A percentile compares a stretch with the other conserved stretches of the same genome.
Evolutionary conservation across 2,797 vertebrate genomes (phyloP).

Genomic region (Crenuchus spilurus): DNA sequence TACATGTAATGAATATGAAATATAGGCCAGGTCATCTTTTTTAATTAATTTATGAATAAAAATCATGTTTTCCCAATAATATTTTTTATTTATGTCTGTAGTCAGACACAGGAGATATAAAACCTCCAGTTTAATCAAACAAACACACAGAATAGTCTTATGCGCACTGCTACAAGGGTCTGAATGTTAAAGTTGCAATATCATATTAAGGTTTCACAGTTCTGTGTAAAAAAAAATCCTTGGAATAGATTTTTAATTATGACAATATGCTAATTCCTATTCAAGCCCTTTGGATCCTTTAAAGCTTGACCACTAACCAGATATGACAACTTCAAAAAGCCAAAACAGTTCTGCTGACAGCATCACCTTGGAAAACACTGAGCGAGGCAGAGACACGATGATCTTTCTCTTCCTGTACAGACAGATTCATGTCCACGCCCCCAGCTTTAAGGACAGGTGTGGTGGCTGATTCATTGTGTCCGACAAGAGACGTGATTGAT

Average conservation of each 20-base stretch:
- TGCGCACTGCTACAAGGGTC: no score
- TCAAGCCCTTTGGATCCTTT: neutral
- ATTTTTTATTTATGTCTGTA: no score
- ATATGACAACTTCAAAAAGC: conserved; percentile 9
- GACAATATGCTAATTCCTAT: neutral
- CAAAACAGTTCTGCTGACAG: conserved; percentile 1
- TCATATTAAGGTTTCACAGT: no score
- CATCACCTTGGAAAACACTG: conserved; percentile 43
- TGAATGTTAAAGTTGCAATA: no score
- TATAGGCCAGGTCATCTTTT: no score
- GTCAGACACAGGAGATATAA: no score
- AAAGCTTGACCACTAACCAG: neutral
- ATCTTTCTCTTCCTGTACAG: conserved; percentile 29
- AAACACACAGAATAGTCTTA: neutral
- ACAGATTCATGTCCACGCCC: conserved; percentile 57
- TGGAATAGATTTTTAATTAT: neutral
- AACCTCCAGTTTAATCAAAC: neutral
- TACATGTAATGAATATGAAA: no score
- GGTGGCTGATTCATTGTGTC: conserved; percentile 70
- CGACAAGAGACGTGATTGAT: conserved; percentile 76
- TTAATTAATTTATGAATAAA: no score
- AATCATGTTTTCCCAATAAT: no score
- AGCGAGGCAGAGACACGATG: conserved; percentile 19
- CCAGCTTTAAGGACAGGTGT: conserved; percentile 67
- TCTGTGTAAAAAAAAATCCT: neutral